phyloP scores from a whole-genome alignment of 2,113 vertebrate species.

The Lathamus discolor region DNA sequence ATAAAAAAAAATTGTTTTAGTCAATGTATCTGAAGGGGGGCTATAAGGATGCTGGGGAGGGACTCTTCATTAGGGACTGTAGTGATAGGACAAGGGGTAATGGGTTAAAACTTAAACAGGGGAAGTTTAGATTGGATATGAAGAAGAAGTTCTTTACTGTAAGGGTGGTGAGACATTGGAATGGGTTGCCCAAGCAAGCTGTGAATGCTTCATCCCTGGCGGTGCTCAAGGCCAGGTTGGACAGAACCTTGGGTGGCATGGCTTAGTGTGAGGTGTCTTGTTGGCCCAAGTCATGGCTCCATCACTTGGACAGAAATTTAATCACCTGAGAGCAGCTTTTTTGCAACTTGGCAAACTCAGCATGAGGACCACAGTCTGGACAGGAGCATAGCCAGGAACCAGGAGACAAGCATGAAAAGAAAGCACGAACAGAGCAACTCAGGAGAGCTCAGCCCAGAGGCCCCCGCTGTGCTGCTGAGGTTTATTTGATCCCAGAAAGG shows the following conservation, averaged over 20 bases:
- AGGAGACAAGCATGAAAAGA: neutral
- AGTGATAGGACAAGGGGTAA: too few species aligned
- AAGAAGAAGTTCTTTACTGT: too few species aligned
- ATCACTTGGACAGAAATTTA: neutral
- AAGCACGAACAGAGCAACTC: neutral
- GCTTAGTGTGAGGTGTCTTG: neutral
- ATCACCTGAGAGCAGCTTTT: neutral
- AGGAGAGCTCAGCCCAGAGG: neutral
- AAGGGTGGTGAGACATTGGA: too few species aligned
- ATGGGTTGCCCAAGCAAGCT: too few species aligned
- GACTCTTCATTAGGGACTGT: too few species aligned
- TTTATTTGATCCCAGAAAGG: neutral
- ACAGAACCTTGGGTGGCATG: too few species aligned
- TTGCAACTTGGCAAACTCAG: neutral
- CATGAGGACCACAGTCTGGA: neutral
- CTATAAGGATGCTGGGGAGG: too few species aligned
- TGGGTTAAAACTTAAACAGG: too few species aligned
- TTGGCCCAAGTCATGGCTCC: neutral
- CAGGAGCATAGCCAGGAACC: neutral
- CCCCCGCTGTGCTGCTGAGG: accelerated
- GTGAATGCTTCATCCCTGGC: too few species aligned
- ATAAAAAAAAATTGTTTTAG: neutral
- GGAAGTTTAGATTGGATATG: too few species aligned
- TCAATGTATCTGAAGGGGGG: neutral
- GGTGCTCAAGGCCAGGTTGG: too few species aligned